These are phyloP conservation scores for Rhabditoides inermis DNA, from an alignment of 2,888 invertebrate species.

Conservation along the genomic window DNA sequence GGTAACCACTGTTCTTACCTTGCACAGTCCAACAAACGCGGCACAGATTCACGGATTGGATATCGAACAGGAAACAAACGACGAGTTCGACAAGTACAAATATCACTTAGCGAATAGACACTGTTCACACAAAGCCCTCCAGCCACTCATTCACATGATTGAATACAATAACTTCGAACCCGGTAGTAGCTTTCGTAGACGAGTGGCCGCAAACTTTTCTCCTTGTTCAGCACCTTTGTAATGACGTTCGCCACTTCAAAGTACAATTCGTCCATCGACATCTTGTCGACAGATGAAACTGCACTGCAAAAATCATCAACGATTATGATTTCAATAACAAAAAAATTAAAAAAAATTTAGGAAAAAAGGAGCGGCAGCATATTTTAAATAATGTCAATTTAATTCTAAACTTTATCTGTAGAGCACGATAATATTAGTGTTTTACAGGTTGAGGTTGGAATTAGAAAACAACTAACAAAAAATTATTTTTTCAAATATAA, in stretches of 20 bases:
- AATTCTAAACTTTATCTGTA: too few relatives aligned
- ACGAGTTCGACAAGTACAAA: background rate
- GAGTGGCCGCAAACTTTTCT: constrained; percentile 32
- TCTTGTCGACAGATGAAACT: too few relatives aligned
- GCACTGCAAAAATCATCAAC: too few relatives aligned
- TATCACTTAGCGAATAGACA: constrained; percentile 4
- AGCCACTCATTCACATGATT: constrained; percentile 6
- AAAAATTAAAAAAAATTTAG: too few relatives aligned
- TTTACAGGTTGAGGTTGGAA: too few relatives aligned
- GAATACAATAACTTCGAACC: constrained; percentile 24
- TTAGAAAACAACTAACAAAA: too few relatives aligned
- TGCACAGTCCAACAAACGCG: background rate
- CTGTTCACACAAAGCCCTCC: constrained; percentile 23
- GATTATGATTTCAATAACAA: too few relatives aligned
- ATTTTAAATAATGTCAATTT: too few relatives aligned
- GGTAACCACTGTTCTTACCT: background rate
- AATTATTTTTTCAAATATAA: too few relatives aligned
- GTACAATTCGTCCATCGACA: constrained; percentile 30
- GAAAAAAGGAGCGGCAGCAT: too few relatives aligned
- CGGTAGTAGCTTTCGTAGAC: constrained; percentile 35
- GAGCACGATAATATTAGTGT: too few relatives aligned
- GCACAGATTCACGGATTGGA: background rate
- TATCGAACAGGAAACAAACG: background rate
- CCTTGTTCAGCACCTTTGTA: constrained; percentile 28
- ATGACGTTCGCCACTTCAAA: constrained; percentile 35